Percentiles rank a stretch among this genome's conserved stretches.
Evolutionary conservation across 1,140 invertebrate genomes (phyloP).

Genomic region (Sinella curviseta): DNA sequence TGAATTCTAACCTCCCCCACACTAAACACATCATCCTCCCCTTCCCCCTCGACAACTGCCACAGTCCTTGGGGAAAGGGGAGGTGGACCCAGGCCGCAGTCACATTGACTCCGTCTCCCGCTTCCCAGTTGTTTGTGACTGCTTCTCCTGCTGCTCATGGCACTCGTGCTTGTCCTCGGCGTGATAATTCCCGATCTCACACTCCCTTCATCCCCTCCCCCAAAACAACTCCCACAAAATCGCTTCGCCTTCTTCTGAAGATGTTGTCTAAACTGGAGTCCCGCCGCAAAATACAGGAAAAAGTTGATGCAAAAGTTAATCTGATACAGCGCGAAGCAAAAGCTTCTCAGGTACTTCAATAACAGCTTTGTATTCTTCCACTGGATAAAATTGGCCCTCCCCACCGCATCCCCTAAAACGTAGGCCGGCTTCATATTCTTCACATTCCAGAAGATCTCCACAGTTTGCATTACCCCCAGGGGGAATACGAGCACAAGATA

Average conservation of each 20-base stretch:
- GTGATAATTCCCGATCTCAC: background rate
- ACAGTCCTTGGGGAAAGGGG: too few species aligned
- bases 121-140: too few species aligned
- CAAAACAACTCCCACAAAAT: background rate
- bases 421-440: background rate
- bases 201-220: background rate
- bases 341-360: slow-evolving; percentile 42
- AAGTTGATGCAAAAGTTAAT: slow-evolving; percentile 48
- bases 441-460: slow-evolving; percentile 54
- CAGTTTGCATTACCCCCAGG: slow-evolving; percentile 54
- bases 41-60: too few species aligned
- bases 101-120: too few species aligned
- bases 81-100: too few species aligned
- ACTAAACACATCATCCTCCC: too few species aligned
- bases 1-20: too few species aligned
- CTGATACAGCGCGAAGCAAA: slow-evolving; percentile 47
- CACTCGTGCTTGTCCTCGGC: background rate
- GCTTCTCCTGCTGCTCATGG: background rate
- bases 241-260: background rate
- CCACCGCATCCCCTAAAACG: background rate
- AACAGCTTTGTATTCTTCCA: slow-evolving; percentile 40
- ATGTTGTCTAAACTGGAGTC: slow-evolving; percentile 42
- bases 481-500: slow-evolving; percentile 54
- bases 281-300: slow-evolving; percentile 47
- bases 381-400: slow-evolving; percentile 4